Evolutionary conservation across 2,113 vertebrate genomes (phyloP), one percentile per base, ranked within the genome.

Genomic region (Ceuthmochares aereus): DNA sequence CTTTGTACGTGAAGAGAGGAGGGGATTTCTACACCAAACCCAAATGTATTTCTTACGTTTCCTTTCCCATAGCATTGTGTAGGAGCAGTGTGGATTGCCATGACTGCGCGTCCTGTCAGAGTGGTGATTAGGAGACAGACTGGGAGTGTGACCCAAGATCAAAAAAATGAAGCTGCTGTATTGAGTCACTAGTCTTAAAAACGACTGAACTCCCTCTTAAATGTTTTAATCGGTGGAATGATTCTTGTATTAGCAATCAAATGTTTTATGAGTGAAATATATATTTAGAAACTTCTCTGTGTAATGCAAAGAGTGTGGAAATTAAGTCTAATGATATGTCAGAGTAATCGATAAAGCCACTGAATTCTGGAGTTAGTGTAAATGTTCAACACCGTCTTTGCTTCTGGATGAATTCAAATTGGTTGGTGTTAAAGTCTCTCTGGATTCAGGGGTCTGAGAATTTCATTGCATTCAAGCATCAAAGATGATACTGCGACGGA

Each of bases 241-340:
- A 59, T 81, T 88, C 83, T 59, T 87, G 51, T 86, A 19, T 95
- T 95, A 90, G 93, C 66, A 80, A 79, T 89, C 69, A 82, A 43
- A 74, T 73, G 54, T 87, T 94, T 89, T 80, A 67, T 72, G 84
- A 89, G 58, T 73, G 78, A 93, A 91, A 68, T 34, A 62, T 94
- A 88, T 80, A 88, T 95, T 93, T 95, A 93, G 94, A 90, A 91
- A 42, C 78, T 89, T 85, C 42, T 63, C 67, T 91, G 34, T 5
- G 17, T 94, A 67, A 85, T 76, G 51, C 84, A 51, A 34, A 82
- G 82, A 78, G 75, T 47, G 85, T 95, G 84, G 89, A 93, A 95
- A 88, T 94, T 14, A 69, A 87, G 75, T 69, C 63, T 94, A 58
- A 76, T 32, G 67, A 80, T 89, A 62, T 83, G 78, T 90, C 67